Conservation (phyloP, 2,797 vertebrate genomes). For the Xenentodon cancila region DNA sequence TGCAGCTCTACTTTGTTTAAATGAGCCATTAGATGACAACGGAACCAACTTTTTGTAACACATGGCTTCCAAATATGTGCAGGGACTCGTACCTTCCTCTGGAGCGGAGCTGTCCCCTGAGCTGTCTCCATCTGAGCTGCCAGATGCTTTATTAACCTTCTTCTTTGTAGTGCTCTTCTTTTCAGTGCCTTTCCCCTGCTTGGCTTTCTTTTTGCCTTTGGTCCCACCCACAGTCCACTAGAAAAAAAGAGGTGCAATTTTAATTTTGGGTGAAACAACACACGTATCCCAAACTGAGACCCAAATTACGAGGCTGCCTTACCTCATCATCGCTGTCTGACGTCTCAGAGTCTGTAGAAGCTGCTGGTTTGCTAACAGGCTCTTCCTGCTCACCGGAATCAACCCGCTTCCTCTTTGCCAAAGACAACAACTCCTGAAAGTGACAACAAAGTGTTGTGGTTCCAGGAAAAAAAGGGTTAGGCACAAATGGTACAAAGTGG, state of each 20-base stretch:
- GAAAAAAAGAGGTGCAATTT: neutral
- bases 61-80: neutral
- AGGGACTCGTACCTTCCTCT: constrained; percentile 89
- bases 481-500: too few relatives aligned
- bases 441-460: neutral
- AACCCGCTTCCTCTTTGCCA: constrained; percentile 96
- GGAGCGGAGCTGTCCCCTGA: constrained; percentile 96
- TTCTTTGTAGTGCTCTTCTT: constrained; percentile 94
- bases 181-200: constrained; percentile 89
- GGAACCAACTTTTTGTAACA: neutral
- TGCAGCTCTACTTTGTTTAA: neutral
- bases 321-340: constrained; percentile 99
- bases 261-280: neutral
- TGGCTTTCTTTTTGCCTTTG: constrained; percentile 97
- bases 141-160: constrained; percentile 90
- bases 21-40: too few relatives aligned
- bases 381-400: constrained; percentile 96
- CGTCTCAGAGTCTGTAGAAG: constrained; percentile 96
- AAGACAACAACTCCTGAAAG: constrained; percentile 90
- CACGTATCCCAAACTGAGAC: neutral
- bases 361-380: constrained; percentile 92
- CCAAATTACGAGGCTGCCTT: neutral
- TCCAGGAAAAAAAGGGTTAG: neutral
- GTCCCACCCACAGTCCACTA: constrained; percentile 98
- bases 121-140: constrained; percentile 95